Base-by-base conservation (phyloP, 2,888 invertebrate species). In the Quadriops clusia region DNA sequence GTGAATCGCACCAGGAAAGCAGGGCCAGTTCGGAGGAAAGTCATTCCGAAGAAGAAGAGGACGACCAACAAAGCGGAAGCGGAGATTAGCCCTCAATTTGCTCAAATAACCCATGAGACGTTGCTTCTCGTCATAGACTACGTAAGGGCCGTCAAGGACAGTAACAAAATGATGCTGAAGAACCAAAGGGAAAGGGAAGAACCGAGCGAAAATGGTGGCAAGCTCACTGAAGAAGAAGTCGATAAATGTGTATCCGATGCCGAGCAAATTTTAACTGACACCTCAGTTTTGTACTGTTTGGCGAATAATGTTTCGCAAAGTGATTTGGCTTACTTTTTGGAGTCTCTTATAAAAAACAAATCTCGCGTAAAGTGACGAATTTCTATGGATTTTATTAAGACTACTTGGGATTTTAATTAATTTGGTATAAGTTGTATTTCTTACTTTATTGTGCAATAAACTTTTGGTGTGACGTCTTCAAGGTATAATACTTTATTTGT, bases 241-340 rank as follows among this genome's bases (percentile, higher is more conserved):
- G 15, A 23, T 21, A 17, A 29, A 37, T 15, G 24, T 26, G 9
- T 38, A 38, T 26, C 14, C 42, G 23, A 42, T 6, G 38, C 37
- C n/a, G 44, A 46, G 15, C 50, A 54, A 23, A 40, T 61, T 6
- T 41, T 61, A 16, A 47, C 50, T 24, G 49, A 58, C 28, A 52
- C 57, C 3, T 53, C 54, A 4, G 34, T 54, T 15, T 38, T 60
- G 12, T 61, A 60, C 37, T 55, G 58, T 29, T 46, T 54, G 1
- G 51, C 57, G 3, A 50, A 48, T 28, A 54, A 54, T 3, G 47
- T 52, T 11, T 45, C 49, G 23, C 55, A 58, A 17, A 45, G 46
- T 4, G 50, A 52, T 34, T 34, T 60, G 4, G 49, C 50, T 1
- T 43, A 46, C 23, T 60, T 60, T 32, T 36, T 36, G 10, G 18